These are phyloP conservation scores for Stegastes partitus DNA, from an alignment of 2,113 vertebrate genomes.

Conservation along the genomic window DNA sequence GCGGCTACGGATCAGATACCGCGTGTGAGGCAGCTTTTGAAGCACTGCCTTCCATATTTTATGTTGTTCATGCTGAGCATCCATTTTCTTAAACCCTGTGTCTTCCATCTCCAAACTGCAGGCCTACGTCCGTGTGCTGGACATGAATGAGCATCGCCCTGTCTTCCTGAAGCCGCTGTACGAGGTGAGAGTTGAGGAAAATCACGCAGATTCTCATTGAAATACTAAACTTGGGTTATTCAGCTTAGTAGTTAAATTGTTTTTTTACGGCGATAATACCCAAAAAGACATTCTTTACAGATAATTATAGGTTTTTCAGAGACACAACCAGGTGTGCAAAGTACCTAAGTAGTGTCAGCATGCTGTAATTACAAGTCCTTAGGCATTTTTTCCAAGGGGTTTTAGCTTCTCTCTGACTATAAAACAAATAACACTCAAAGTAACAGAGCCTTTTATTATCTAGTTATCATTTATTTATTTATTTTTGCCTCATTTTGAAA, in stretches of 20 bases:
- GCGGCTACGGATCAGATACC: background rate
- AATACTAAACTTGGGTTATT: background rate
- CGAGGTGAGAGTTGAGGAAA: conserved; percentile 59
- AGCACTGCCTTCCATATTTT: background rate
- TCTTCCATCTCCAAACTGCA: conserved; percentile 59
- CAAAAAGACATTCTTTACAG: background rate
- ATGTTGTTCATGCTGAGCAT: conserved; percentile 7
- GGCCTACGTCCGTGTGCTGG: conserved; percentile 92
- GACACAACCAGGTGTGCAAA: background rate
- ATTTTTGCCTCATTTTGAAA: no score
- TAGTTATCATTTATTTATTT: no score
- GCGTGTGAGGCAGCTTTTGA: background rate
- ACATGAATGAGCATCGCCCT: conserved; percentile 93
- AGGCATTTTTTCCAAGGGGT: no score
- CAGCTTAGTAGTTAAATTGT: no score
- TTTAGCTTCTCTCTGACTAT: no score
- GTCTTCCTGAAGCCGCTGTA: conserved; percentile 90
- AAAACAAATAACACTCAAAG: no score
- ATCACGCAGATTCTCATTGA: background rate
- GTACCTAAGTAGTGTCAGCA: background rate
- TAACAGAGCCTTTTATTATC: no score
- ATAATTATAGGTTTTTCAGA: background rate
- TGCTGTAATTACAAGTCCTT: background rate
- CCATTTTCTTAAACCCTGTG: conserved; percentile 22
- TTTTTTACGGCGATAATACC: no score